Conservation (phyloP, 2,113 vertebrate species). For the Paralichthys olivaceus region DNA sequence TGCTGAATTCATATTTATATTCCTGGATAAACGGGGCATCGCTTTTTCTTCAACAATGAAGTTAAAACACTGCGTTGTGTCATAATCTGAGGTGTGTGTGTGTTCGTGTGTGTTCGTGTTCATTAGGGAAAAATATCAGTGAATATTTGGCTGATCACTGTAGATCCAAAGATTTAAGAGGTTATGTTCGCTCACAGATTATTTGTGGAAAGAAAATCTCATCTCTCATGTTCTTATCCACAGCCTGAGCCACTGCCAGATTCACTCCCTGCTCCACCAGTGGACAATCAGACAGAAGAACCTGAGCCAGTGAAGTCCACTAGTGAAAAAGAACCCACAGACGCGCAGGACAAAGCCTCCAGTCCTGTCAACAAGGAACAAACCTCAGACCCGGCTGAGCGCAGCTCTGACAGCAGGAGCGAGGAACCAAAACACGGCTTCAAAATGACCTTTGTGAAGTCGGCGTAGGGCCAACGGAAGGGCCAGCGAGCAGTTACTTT, state of each 20-base stretch:
- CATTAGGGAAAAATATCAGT: too few species aligned
- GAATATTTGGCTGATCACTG: too few species aligned
- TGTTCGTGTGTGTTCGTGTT: too few species aligned
- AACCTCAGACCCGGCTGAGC: constrained; percentile 61
- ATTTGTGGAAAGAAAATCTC: background rate
- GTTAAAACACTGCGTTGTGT: too few species aligned
- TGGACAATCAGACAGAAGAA: constrained; percentile 30
- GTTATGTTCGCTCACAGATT: too few species aligned
- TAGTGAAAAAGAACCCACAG: constrained; percentile 78
- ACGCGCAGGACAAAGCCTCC: constrained; percentile 40
- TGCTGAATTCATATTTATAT: too few species aligned
- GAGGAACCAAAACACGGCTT: constrained; percentile 85
- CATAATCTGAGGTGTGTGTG: too few species aligned
- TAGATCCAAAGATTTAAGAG: too few species aligned
- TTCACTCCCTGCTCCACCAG: constrained; percentile 52
- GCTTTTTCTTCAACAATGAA: too few species aligned
- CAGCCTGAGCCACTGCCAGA: constrained; percentile 62
- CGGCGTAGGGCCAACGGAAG: constrained; percentile 50
- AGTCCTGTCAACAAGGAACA: constrained; percentile 67
- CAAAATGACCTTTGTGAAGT: constrained; percentile 83
- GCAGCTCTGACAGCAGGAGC: constrained; percentile 77
- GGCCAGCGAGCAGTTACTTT: background rate
- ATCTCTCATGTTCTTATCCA: background rate
- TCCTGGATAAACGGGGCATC: too few species aligned
- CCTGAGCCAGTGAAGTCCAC: constrained; percentile 59